Evolutionary conservation across 2,888 invertebrate genomes (phyloP).

Genomic region (Amphipyra tragopoginis): DNA sequence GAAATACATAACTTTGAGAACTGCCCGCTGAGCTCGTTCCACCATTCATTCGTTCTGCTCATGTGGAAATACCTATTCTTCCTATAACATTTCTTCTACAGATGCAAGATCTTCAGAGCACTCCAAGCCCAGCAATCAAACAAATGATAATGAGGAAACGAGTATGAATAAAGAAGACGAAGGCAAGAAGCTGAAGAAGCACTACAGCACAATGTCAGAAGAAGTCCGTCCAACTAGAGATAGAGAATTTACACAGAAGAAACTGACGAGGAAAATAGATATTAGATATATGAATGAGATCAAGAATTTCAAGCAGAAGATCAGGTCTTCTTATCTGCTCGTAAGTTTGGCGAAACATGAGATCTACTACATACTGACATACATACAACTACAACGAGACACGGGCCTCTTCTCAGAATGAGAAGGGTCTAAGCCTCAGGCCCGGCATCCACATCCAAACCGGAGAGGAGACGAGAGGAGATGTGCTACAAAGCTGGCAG

Average conservation of each 20-base stretch:
- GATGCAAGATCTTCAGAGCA: constrained; percentile 8
- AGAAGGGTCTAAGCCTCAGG: too few relatives aligned
- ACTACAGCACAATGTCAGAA: constrained; percentile 33
- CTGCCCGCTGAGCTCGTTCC: too few relatives aligned
- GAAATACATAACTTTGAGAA: too few relatives aligned
- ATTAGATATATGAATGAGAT: constrained; percentile 57
- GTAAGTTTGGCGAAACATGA: constrained; percentile 16
- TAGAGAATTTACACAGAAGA: constrained; percentile 10
- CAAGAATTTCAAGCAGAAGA: constrained; percentile 49
- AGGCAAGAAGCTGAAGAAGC: background rate
- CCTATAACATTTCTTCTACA: background rate
- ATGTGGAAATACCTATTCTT: too few relatives aligned
- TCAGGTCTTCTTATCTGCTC: constrained; percentile 42
- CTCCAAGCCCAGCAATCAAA: background rate
- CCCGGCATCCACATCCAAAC: too few relatives aligned
- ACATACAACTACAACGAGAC: too few relatives aligned
- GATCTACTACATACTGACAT: too few relatives aligned
- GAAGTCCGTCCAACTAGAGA: constrained; percentile 36
- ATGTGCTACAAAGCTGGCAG: too few relatives aligned
- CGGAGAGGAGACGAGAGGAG: too few relatives aligned
- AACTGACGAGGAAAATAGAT: constrained; percentile 45
- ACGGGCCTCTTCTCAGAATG: too few relatives aligned
- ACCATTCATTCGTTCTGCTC: too few relatives aligned
- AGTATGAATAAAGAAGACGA: background rate
- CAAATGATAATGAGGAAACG: background rate